Evolutionary conservation across 1,140 invertebrate genomes (phyloP), one percentile per base, ranked within the genome.

Genomic region (Metaphire vulgaris): DNA sequence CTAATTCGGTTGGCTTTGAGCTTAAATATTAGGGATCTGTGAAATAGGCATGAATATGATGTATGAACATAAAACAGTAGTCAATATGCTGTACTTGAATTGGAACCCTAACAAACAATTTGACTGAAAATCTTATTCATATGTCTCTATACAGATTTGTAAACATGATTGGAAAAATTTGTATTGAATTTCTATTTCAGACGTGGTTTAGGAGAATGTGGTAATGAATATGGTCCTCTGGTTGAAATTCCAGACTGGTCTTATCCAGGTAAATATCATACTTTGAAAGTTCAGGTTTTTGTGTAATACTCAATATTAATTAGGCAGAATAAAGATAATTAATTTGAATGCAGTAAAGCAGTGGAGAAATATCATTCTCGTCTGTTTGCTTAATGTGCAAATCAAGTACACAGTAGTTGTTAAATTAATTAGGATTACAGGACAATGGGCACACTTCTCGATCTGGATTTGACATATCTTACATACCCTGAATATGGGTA

Each of bases 171-270:
- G 21, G 6, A 56, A 6, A 56, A 56, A 56, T 56, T 56, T 6
- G 21, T 56, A 12, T 56, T 56, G 41, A 12, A 56, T 33, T 75
- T 75, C 21, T 74, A 34, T 65, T 30, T 34, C 28, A 76, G 74
- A 30, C 66, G 34, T 30, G 74, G 74, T 28, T 28, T 71, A 15
- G 69, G 74, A 33, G 56, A 69, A 28, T 41, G 30, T 76, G 74
- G 74, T 12, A 76, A 76, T 41, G 74, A 76, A 41, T 76, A 76
- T 70, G 74, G 74, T 64, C 74, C 74, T 26, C 15, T 76, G 12
- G 34, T 41, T 33, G 74, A 76, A 26, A 26, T 76, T 33, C 68
- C 74, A n/a, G 74, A 76, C 56, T 76, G 74, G 74, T 76, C 74
- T 34, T 76, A 41, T 76, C 67, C 68, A 69, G 74, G 74, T 69